A percentile compares a stretch with the other conserved stretches of the same genome.
Evolutionary conservation across 1,140 invertebrate genomes (phyloP).

Genomic region (Copidosoma floridanum): DNA sequence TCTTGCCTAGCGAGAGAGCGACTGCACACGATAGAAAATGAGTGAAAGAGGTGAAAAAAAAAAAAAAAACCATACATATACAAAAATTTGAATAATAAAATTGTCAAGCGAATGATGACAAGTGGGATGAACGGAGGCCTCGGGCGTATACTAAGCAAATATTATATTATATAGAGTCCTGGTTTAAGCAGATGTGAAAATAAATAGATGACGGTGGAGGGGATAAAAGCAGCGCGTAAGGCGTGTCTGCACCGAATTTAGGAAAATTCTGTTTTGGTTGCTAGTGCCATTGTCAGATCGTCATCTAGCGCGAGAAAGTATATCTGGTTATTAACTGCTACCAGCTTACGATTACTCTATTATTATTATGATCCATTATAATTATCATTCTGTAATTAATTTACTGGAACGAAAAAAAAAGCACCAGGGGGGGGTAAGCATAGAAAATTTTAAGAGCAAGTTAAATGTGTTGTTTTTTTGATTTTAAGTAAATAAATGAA

Average conservation of each 20-base stretch:
- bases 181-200: conserved; percentile 29
- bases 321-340: conserved; percentile 53
- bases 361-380: conserved; percentile 26
- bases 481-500: conserved; percentile 40
- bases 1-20: conserved; percentile 50
- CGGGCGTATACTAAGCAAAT: conserved; percentile 22
- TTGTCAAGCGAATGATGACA: conserved; percentile 29
- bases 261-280: conserved; percentile 39
- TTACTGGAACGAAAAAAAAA: conserved; percentile 41
- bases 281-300: conserved; percentile 52
- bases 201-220: conserved; percentile 23
- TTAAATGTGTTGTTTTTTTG: conserved; percentile 28
- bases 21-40: conserved; percentile 38
- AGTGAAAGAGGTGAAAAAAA: conserved; percentile 30
- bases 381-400: conserved; percentile 46
- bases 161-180: conserved; percentile 23
- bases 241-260: conserved; percentile 28
- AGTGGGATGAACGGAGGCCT: conserved; percentile 22
- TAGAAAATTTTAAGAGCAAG: conserved; percentile 22
- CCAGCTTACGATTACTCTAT: conserved; percentile 50
- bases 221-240: no score
- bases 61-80: conserved; percentile 30
- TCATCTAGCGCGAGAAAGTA: conserved; percentile 47
- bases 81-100: conserved; percentile 27
- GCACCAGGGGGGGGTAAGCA: conserved; percentile 2